A percentile compares a stretch with the other conserved stretches of the same genome.
These are phyloP conservation scores for Sebastes steindachneri DNA, from an alignment of 2,797 vertebrate genomes.

Conservation along the genomic window DNA sequence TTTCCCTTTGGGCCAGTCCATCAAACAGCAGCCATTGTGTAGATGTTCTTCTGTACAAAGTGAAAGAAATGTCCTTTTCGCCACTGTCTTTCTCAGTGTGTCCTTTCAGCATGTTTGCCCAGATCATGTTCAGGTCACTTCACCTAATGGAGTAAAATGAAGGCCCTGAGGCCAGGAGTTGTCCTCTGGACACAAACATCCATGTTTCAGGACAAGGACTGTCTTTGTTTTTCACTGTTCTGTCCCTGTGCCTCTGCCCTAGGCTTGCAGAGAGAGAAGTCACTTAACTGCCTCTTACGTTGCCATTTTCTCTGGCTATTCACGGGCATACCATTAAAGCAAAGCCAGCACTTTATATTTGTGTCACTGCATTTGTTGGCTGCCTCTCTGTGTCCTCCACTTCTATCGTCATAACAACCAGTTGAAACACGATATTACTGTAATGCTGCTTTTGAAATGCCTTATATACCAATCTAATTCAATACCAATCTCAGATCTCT, in stretches of 20 bases:
- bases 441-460: background rate
- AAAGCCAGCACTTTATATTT: slow-evolving; percentile 68
- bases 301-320: slow-evolving; percentile 77
- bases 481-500: background rate
- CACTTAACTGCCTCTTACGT: slow-evolving; percentile 73
- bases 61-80: slow-evolving; percentile 46
- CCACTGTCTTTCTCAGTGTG: slow-evolving; percentile 49
- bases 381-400: slow-evolving; percentile 25
- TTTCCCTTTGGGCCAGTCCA: slow-evolving; percentile 31
- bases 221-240: slow-evolving; percentile 45
- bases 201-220: slow-evolving; percentile 48
- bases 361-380: slow-evolving; percentile 60
- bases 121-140: slow-evolving; percentile 77
- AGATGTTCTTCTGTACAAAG: slow-evolving; percentile 19
- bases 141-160: slow-evolving; percentile 64
- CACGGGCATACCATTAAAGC: slow-evolving; percentile 68
- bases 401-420: slow-evolving; percentile 22
- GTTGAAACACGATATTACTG: slow-evolving; percentile 20
- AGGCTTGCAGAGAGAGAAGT: slow-evolving; percentile 53
- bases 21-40: slow-evolving; percentile 40
- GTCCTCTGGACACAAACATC: slow-evolving; percentile 53
- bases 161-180: slow-evolving; percentile 49
- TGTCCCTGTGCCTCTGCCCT: slow-evolving; percentile 36
- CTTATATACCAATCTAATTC: slow-evolving; percentile 3
- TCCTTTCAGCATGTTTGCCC: slow-evolving; percentile 70